Base-by-base conservation (phyloP, 23 tunicate species). In the Ciona savignyi region DNA sequence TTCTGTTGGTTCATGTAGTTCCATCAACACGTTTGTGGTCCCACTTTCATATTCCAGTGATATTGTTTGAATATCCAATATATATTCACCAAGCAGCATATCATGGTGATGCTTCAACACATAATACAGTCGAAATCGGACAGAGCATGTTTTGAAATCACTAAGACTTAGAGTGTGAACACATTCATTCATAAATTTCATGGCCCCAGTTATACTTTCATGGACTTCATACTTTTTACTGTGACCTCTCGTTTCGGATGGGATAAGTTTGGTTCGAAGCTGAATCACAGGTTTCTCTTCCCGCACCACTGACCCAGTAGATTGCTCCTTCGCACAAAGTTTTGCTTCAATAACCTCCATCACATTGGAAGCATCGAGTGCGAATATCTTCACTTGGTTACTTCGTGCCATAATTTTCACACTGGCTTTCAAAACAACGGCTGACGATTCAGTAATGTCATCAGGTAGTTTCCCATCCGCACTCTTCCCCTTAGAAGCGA, bases 71-170 rank as follows among this genome's bases (percentile, higher is more conserved):
- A 74, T 60, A 32, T 75, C 82, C 23, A 90, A 72, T 30, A 75
- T 79, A 34, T 79, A 90, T 68, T 90, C 97, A 4, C 97, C 90
- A 11, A 90, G 73, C 60, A 90, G 35, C 23, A 70, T 51, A 49
- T 90, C 97, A n/a, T 90, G 61, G 22, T 83, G 70, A 24, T 90
- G 97, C 51, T 90, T 90, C 33, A 80, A 73, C 27, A 90, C 86
- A 27, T 70, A 71, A 63, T 90, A 90, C 23, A 90, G 51, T 6
- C 97, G 81, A 31, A 90, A 90, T 19, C 97, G 85, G 2, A 90
- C 23, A 3, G 51, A 72, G 35, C 71, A 30, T 51, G 69, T 74
- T 48, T 62, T 20, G 29, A 90, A 79, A 24, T 83, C 97, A 32
- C 71, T 62, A 26, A 83, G 30, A 62, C 70, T 33, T 3, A 90